phyloP scores from a whole-genome alignment of 2,888 invertebrate species.

The Silvanus unidentatus region DNA sequence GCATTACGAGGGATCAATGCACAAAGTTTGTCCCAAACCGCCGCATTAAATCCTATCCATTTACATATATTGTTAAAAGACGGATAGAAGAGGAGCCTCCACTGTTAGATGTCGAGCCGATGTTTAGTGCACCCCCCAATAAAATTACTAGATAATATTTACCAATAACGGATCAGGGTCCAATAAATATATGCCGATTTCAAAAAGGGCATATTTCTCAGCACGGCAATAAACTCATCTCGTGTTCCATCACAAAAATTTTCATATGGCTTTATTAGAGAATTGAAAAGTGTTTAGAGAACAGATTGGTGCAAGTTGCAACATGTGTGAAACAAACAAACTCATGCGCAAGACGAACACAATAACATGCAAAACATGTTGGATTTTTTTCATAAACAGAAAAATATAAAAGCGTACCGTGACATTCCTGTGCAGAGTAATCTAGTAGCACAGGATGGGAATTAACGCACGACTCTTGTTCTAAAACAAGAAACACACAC shows the following conservation, averaged over 20 bases:
- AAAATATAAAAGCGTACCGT: constrained; percentile 41
- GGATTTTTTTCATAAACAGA: no score
- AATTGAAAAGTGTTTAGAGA: no score
- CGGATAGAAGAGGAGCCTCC: background rate
- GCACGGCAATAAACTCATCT: no score
- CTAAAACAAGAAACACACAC: constrained; percentile 25
- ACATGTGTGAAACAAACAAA: no score
- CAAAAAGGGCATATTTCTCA: no score
- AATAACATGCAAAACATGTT: background rate
- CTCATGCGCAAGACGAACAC: background rate
- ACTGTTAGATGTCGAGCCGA: constrained; percentile 1
- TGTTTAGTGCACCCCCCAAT: background rate
- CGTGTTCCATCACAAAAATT: no score
- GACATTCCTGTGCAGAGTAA: constrained; percentile 47
- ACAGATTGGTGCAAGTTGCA: no score
- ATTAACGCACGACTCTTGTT: constrained; percentile 28
- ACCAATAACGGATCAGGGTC: no score
- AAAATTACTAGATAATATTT: background rate
- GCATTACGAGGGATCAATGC: no score
- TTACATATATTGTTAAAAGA: background rate
- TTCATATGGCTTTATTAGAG: no score
- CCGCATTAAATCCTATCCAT: background rate
- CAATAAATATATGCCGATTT: no score
- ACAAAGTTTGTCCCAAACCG: no score
- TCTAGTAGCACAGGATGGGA: constrained; percentile 48